Base-by-base conservation (phyloP, 2,797 vertebrate genomes). In the Tragopan temminckii region DNA sequence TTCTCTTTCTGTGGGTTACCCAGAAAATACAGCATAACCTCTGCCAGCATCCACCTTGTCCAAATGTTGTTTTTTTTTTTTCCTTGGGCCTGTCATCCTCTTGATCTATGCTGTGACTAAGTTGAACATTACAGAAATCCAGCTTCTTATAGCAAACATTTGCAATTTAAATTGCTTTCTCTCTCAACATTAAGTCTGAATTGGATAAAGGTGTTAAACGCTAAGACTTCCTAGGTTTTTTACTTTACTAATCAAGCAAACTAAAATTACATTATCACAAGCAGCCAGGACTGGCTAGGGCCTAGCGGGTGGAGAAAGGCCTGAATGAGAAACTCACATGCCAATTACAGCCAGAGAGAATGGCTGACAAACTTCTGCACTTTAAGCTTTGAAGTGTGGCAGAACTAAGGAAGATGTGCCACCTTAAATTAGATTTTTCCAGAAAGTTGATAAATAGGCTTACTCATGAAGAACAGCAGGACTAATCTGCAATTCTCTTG, bases 401-500 rank as follows among this genome's bases (percentile, higher is more conserved):
- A 94, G 70, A 88, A 77, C 88, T 83, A 90, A 90, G 93, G 74
- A 93, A 92, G 95, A 95, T 80, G 20, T 62, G 52, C 62, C 69
- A 91, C 88, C 79, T 92, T 94, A 93, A 94, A 95, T 93, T 89
- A 95, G 55, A 33, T 90, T 84, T 94, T 97, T 62, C 68, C 77
- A 70, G 59, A 79, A 90, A 95, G 53, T 82, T 95, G 61, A 85
- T 93, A 89, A 94, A 94, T 90, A 83, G 78, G 89, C 92, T 96
- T 89, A 90, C 75, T 94, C 68, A 85, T 82, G 86, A 91, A 88
- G 48, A 94, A 42, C 68, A 90, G 88, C 63, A 93, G 80, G 82
- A 93, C 88, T 84, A 91, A 84, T 83, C 89, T 97, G 84, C 86
- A 95, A 90, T 94, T 95, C 83, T 95, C 84, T 59, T 94, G 94